A percentile compares a stretch with the other conserved stretches of the same genome.
Conservation (phyloP, 2,888 invertebrate genomes). For the Phyto melanocephala region DNA sequence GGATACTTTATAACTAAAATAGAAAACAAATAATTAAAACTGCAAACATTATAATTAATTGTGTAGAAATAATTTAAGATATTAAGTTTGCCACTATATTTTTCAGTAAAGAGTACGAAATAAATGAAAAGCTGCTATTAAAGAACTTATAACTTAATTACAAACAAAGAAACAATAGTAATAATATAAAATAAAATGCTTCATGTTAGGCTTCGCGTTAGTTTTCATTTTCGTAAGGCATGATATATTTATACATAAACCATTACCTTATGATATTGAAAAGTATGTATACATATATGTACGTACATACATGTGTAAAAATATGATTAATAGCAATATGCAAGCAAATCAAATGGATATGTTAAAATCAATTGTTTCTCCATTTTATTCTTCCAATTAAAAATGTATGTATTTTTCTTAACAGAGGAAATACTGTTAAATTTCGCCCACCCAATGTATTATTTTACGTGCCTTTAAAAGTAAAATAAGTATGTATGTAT, state of each 20-base stretch:
- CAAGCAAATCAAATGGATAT: too few species aligned
- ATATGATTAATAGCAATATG: too few species aligned
- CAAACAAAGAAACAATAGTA: not conserved
- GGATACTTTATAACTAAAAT: slow-evolving; percentile 43
- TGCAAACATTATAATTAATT: not conserved
- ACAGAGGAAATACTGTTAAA: not conserved
- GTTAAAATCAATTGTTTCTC: too few species aligned
- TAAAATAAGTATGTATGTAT: too few species aligned
- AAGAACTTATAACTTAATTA: not conserved
- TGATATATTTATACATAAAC: too few species aligned
- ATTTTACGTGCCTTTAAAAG: too few species aligned
- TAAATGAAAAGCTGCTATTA: not conserved
- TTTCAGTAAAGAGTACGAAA: not conserved
- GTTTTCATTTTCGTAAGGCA: not conserved
- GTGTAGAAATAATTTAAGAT: slow-evolving; percentile 6
- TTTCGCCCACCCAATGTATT: not conserved
- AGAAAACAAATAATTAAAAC: slow-evolving; percentile 22
- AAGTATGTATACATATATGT: not conserved
- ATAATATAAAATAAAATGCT: not conserved
- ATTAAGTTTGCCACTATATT: not conserved
- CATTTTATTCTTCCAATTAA: not conserved
- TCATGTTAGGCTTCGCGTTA: not conserved
- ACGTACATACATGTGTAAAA: not conserved
- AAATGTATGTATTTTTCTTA: not conserved
- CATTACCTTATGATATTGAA: too few species aligned